Percentiles rank a stretch among this genome's conserved stretches.
These are phyloP conservation scores for Troilus luridus DNA, from an alignment of 2,888 invertebrate genomes.

Conservation along the genomic window DNA sequence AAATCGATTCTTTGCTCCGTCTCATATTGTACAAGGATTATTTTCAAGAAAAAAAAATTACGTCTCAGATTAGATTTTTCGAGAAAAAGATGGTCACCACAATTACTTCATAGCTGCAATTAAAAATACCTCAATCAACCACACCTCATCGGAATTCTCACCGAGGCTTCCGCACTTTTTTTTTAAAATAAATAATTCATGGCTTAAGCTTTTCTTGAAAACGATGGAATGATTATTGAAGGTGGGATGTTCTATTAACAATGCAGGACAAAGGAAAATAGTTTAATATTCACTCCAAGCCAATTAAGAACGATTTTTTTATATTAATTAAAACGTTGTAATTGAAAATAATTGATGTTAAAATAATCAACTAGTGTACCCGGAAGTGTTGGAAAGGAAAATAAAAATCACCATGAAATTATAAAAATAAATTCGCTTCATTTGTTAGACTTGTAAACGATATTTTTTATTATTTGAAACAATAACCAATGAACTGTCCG, in stretches of 20 bases:
- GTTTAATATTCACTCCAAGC: neutral
- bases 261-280: neutral
- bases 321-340: neutral
- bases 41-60: too few relatives aligned
- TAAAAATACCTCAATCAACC: neutral
- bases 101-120: neutral
- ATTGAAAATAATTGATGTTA: neutral
- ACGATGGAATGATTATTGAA: neutral
- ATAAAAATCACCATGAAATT: neutral
- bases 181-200: neutral
- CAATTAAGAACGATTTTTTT: neutral
- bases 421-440: neutral
- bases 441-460: neutral
- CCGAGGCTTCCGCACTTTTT: neutral
- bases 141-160: neutral
- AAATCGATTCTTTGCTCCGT: too few relatives aligned
- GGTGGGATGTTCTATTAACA: neutral
- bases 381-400: neutral
- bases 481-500: neutral
- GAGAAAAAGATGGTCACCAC: neutral
- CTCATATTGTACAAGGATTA: too few relatives aligned
- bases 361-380: neutral
- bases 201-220: neutral
- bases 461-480: neutral
- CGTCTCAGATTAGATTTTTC: neutral